A percentile compares a stretch with the other conserved stretches of the same genome.
These are phyloP conservation scores for Oreochromis spilurus DNA, from an alignment of 2,113 vertebrate species.

Conservation along the genomic window DNA sequence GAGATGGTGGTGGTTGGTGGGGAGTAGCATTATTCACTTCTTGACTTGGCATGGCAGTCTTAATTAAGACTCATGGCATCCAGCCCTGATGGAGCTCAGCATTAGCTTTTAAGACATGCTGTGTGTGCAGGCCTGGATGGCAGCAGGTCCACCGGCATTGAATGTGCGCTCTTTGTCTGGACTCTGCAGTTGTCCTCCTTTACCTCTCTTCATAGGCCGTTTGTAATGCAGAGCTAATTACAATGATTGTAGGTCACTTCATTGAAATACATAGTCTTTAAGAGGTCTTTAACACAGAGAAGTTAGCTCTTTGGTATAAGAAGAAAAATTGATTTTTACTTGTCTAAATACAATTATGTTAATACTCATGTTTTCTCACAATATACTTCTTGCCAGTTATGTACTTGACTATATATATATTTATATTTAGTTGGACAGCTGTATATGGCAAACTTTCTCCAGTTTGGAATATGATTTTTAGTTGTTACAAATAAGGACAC, in stretches of 20 bases:
- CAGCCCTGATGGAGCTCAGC: slow-evolving; percentile 32
- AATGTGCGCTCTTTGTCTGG: slow-evolving; percentile 30
- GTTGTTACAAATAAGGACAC: not conserved
- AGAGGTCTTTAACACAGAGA: not conserved
- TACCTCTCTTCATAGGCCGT: not conserved
- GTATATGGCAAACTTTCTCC: not conserved
- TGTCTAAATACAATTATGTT: not conserved
- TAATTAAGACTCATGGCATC: slow-evolving; percentile 58
- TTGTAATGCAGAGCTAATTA: slow-evolving; percentile 43
- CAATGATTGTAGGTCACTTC: slow-evolving; percentile 1
- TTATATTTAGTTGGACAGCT: not conserved
- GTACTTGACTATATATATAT: not conserved
- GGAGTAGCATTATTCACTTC: slow-evolving; percentile 24
- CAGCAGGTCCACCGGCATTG: slow-evolving; percentile 32
- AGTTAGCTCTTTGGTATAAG: not conserved
- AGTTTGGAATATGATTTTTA: not conserved
- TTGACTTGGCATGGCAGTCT: slow-evolving; percentile 53
- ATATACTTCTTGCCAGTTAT: not conserved
- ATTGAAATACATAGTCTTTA: not conserved
- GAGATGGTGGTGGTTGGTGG: not conserved
- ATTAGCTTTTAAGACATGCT: slow-evolving; percentile 32
- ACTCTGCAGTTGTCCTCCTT: slow-evolving; percentile 19
- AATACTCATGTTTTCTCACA: not conserved
- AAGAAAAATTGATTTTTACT: not conserved
- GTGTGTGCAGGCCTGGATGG: slow-evolving; percentile 23